Percentiles rank a stretch among this genome's conserved stretches.
Conservation (phyloP, 2,888 invertebrate species). For the Cataglyphis livida region DNA sequence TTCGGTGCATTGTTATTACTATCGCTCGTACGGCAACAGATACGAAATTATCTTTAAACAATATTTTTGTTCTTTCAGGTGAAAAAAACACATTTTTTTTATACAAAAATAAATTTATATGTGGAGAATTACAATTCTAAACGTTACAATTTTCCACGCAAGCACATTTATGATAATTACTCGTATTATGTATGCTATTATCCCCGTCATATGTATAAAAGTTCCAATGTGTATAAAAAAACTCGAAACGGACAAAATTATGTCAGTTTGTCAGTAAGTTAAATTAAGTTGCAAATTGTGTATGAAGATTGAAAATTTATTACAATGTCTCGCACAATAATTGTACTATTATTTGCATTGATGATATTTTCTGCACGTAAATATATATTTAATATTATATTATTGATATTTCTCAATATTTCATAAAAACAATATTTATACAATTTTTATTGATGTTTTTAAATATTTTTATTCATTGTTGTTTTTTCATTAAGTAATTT, state of each 20-base stretch:
- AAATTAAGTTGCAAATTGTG: neutral
- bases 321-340: constrained; percentile 33
- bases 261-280: neutral
- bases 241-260: neutral
- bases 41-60: constrained; percentile 14
- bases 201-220: too few relatives aligned
- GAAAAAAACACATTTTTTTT: neutral
- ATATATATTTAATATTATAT: constrained; percentile 11
- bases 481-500: neutral
- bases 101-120: neutral
- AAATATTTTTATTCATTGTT: neutral
- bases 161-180: neutral
- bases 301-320: neutral
- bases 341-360: constrained; percentile 34
- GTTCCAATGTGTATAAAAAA: neutral
- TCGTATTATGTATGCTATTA: neutral
- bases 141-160: neutral
- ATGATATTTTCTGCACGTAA: constrained; percentile 43
- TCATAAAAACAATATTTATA: neutral
- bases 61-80: neutral
- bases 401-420: neutral
- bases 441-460: neutral
- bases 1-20: neutral
- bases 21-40: neutral
- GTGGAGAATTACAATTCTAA: neutral